Conservation (phyloP, 2,797 vertebrate genomes). For the Chelidonichthys spinosus region DNA sequence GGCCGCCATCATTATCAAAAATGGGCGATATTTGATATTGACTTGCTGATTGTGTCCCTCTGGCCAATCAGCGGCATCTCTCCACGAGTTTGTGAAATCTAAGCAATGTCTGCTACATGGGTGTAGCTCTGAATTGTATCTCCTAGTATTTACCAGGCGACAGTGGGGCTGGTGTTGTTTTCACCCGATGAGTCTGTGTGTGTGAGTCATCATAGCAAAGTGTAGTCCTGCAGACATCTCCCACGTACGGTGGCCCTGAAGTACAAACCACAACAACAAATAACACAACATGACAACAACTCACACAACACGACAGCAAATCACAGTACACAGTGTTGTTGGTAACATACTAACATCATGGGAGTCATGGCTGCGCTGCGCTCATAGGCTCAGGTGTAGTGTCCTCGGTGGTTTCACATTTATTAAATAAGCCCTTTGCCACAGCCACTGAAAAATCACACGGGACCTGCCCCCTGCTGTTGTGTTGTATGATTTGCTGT, state of each 20-base stretch:
- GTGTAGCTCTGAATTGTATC: neutral
- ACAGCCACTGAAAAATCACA: no score
- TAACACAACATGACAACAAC: no score
- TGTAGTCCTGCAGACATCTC: neutral
- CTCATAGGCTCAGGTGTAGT: no score
- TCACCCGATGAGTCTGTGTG: neutral
- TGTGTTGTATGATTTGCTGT: no score
- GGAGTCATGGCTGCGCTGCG: no score
- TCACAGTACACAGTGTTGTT: no score
- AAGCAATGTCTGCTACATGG: neutral
- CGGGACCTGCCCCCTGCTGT: no score
- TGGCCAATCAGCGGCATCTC: neutral
- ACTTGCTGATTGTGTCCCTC: constrained; percentile 16
- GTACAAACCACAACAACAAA: no score
- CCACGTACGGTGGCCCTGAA: neutral
- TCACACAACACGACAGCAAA: no score
- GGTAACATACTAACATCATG: no score
- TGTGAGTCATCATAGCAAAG: neutral
- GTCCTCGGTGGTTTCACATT: no score
- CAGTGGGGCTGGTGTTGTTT: neutral
- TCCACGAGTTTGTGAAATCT: constrained; percentile 2
- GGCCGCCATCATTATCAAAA: constrained; percentile 15
- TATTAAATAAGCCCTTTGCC: no score
- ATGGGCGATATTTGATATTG: constrained; percentile 21
- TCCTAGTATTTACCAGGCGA: neutral